Percentiles rank a stretch among this genome's conserved stretches.
Conservation (phyloP, 1,140 invertebrate species). For the Holotrichia oblita region DNA sequence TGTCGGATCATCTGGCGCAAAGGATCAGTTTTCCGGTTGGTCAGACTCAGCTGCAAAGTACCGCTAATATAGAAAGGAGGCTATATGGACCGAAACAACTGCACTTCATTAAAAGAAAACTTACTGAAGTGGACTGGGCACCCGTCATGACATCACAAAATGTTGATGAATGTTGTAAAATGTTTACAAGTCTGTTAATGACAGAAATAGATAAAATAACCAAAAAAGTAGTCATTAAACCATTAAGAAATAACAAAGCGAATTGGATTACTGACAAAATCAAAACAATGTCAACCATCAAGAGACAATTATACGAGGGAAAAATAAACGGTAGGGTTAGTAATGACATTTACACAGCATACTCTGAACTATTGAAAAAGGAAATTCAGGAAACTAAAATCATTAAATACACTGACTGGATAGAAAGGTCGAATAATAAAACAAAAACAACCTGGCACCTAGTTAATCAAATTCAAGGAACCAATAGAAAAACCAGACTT, state of each 20-base stretch:
- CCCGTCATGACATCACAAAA: neutral
- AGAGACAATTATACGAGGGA: conserved; percentile 29
- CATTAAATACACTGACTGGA: neutral
- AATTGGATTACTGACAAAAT: conserved; percentile 26
- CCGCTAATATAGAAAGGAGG: neutral
- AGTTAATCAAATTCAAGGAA: conserved; percentile 18
- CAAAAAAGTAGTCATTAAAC: neutral
- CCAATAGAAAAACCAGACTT: neutral
- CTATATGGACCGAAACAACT: neutral
- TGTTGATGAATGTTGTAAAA: neutral
- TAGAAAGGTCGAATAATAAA: conserved; percentile 28
- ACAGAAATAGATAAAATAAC: conserved; percentile 15
- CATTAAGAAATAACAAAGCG: neutral
- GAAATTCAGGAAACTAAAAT: conserved; percentile 26
- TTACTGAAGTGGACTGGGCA: conserved; percentile 1
- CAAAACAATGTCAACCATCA: neutral
- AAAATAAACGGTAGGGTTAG: neutral
- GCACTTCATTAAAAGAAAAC: neutral
- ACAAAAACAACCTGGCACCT: conserved; percentile 10
- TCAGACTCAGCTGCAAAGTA: neutral
- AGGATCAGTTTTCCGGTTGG: neutral
- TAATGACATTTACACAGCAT: neutral
- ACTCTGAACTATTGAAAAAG: neutral
- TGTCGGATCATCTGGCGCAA: conserved; percentile 22
- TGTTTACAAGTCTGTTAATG: conserved; percentile 1